Conservation (phyloP, 64 coral and sea anemone species). For the Anthopleura sola region DNA sequence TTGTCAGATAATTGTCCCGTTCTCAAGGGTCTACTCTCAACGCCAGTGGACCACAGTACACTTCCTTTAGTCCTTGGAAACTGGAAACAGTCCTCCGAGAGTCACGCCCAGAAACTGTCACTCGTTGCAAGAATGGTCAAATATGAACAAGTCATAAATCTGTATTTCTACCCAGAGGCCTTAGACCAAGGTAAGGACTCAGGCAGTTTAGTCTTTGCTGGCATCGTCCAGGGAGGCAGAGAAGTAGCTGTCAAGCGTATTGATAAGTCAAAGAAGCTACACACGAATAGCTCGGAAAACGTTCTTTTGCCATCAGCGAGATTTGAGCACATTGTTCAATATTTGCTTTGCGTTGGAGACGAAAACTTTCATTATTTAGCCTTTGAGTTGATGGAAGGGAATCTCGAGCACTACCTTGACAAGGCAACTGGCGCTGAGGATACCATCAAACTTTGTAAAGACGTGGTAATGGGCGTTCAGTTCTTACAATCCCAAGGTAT, state of each 20-base stretch:
- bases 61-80: neutral
- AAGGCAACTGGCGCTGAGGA: neutral
- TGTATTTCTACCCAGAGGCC: neutral
- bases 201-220: conserved; percentile 25
- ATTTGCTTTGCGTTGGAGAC: neutral
- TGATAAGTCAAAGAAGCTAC: too few relatives aligned
- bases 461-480: neutral
- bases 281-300: neutral
- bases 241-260: conserved; percentile 25
- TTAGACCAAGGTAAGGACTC: neutral
- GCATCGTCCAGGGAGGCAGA: conserved; percentile 22
- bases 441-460: neutral
- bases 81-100: conserved; percentile 14
- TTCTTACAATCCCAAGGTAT: neutral
- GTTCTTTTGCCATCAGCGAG: neutral
- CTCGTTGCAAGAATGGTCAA: conserved; percentile 14
- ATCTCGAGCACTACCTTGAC: neutral
- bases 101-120: neutral
- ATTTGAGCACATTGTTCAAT: neutral
- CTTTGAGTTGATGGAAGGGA: neutral
- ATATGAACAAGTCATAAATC: neutral
- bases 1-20: neutral
- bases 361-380: neutral
- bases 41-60: neutral
- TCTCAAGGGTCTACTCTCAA: neutral